Evolutionary conservation across 2,888 invertebrate species (phyloP).

Genomic region (Lacanobia oleracea): DNA sequence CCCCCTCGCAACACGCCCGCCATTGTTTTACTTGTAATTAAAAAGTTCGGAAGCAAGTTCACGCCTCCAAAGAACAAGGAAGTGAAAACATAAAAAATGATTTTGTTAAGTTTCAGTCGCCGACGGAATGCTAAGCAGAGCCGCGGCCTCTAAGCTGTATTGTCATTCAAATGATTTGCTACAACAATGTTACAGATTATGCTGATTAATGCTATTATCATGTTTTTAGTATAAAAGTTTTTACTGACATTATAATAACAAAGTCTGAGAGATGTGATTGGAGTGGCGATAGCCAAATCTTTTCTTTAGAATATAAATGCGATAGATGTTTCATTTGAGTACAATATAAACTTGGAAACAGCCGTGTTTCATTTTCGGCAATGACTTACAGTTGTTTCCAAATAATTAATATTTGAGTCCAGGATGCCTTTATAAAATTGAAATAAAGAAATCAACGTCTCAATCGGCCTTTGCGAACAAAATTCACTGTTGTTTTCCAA

Average conservation of each 20-base stretch:
- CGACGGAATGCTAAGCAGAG: slow-evolving; percentile 22
- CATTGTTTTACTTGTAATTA: slow-evolving; percentile 63
- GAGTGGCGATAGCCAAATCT: slow-evolving; percentile 16
- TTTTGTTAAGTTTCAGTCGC: slow-evolving; percentile 42
- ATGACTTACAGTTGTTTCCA: background rate
- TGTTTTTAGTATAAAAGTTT: background rate
- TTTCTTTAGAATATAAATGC: background rate
- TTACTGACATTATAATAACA: slow-evolving; percentile 20
- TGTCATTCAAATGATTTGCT: slow-evolving; percentile 28
- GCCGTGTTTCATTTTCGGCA: background rate
- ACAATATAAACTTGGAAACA: background rate
- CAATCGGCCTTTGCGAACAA: background rate
- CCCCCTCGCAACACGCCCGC: slow-evolving; percentile 4
- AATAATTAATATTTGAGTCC: background rate
- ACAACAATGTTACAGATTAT: slow-evolving; percentile 20
- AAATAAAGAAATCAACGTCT: background rate
- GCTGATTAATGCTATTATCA: slow-evolving; percentile 24
- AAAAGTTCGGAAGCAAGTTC: slow-evolving; percentile 57
- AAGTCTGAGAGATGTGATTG: slow-evolving; percentile 14
- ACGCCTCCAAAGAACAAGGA: slow-evolving; percentile 36
- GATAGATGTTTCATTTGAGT: background rate
- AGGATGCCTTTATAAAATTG: background rate
- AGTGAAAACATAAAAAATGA: slow-evolving; percentile 50
- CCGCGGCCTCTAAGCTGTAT: slow-evolving; percentile 5
- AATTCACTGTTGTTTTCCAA: background rate